phyloP scores from a whole-genome alignment of 2,888 invertebrate species.

The Zhengitettix transpicula region DNA sequence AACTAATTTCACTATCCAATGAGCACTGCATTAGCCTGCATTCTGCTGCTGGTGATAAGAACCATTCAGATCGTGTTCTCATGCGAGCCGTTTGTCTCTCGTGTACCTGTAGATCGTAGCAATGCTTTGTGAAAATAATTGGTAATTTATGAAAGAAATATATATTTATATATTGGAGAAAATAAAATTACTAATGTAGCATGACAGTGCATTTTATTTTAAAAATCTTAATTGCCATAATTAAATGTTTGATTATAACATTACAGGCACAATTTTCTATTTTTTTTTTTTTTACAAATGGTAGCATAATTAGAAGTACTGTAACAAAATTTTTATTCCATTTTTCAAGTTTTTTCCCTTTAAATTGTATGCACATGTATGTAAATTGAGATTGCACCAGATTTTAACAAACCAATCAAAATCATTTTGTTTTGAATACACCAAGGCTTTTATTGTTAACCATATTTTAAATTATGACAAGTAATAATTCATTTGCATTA shows the following conservation, averaged over 20 bases:
- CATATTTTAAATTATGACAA: too few species aligned
- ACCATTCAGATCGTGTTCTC: conserved; percentile 96
- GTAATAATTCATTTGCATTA: too few species aligned
- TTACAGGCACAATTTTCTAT: not conserved
- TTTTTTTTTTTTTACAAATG: too few species aligned
- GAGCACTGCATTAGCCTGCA: conserved; percentile 23
- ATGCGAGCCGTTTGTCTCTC: conserved; percentile 92
- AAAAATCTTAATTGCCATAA: not conserved
- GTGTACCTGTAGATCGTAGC: conserved; percentile 50
- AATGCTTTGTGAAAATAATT: not conserved
- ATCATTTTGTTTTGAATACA: too few species aligned
- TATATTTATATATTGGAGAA: not conserved
- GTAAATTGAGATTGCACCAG: too few species aligned
- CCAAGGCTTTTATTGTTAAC: too few species aligned
- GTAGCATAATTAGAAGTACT: too few species aligned
- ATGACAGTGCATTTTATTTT: not conserved
- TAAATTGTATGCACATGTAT: too few species aligned
- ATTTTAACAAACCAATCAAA: too few species aligned
- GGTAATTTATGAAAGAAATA: not conserved
- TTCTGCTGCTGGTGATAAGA: conserved; percentile 55
- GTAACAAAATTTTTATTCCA: too few species aligned
- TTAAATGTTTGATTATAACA: not conserved
- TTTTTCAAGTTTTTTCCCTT: too few species aligned
- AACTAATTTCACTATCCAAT: conserved; percentile 28
- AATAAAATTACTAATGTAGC: not conserved